Evolutionary conservation across 2,888 invertebrate genomes (phyloP), one percentile per base, ranked within the genome.

Genomic region (Thelaira solivaga): DNA sequence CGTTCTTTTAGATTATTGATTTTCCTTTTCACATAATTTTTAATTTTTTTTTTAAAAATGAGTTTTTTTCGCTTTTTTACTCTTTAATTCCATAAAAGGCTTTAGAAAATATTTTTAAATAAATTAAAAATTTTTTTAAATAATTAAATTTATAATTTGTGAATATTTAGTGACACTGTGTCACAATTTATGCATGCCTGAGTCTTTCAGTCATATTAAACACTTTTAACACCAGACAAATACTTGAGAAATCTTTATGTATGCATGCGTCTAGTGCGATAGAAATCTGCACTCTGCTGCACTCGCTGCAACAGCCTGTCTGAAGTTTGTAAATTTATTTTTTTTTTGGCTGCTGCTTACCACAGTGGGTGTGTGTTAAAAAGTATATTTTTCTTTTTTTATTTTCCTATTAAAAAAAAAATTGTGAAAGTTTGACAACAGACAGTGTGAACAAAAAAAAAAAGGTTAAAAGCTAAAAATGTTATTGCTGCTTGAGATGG

Each of bases 381-480:
- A 34, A 68, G 4, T 26, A 43, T 26, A 51, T 29, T 41, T 49
- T 65, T 57, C 24, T 62, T 41, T n/a, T n/a, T n/a, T n/a, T n/a
- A n/a, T n/a, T n/a, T n/a, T n/a, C n/a, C n/a, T n/a, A n/a, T n/a
- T n/a, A n/a, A 51, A 65, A n/a, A 53, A 65, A 76, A 59, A 49
- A 76, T 31, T 76, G 76, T 71, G 76, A 76, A 76, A 76, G 76
- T 76, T 76, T 72, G 31, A 24, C 6, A 41, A 43, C 8, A 51
- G 16, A 26, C 29, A 31, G 18, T 18, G 3, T 10, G 26, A 68
- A 57, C 29, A 7, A 2, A 10, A 24, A 7, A 20, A 49, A 49
- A 64, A 64, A 55, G 55, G 45, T 64, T 72, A 55, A 72, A 64
- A 55, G 39, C 62, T 55, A 55, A n/a, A 72, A 55, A 47, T 64